A percentile compares a stretch with the other conserved stretches of the same genome.
phyloP scores from a whole-genome alignment of 2,797 vertebrate genomes.

The Chrysocyon brachyurus region DNA sequence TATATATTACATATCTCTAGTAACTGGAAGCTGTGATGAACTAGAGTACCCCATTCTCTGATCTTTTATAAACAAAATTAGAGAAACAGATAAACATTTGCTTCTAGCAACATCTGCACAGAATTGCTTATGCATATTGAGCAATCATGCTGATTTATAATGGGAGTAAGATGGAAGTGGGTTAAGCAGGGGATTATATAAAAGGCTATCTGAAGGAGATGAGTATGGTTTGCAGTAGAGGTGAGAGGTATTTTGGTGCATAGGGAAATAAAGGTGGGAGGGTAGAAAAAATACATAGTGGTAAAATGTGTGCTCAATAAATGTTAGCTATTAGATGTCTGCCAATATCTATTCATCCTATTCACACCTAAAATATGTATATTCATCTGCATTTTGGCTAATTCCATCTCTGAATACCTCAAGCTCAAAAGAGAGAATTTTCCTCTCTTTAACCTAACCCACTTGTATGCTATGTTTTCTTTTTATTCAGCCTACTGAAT shows the following conservation, averaged over 20 bases:
- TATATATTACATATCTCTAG: not conserved
- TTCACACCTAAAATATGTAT: not conserved
- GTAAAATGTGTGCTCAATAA: not conserved
- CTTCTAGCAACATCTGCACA: slow-evolving; percentile 65
- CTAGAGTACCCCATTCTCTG: slow-evolving; percentile 6
- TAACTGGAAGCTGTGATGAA: slow-evolving; percentile 60
- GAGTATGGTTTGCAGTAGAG: not conserved
- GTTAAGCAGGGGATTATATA: slow-evolving; percentile 22
- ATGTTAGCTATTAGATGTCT: not conserved
- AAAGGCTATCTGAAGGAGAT: not conserved
- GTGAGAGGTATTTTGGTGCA: not conserved
- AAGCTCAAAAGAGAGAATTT: not conserved
- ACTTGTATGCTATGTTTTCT: not conserved
- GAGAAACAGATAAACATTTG: slow-evolving; percentile 74
- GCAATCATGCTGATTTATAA: slow-evolving; percentile 54
- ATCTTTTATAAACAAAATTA: slow-evolving; percentile 77
- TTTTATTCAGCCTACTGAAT: not conserved
- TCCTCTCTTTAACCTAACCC: not conserved
- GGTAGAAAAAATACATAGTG: not conserved
- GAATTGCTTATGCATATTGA: slow-evolving; percentile 53
- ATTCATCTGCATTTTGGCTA: not conserved
- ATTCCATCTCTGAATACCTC: not conserved
- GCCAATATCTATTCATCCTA: not conserved
- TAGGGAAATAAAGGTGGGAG: not conserved
- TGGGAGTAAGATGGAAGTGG: not conserved